Evolutionary conservation across 2,113 vertebrate species (phyloP), one percentile per base, ranked within the genome.

Genomic region (Cyphomyrus discorhynchus): DNA sequence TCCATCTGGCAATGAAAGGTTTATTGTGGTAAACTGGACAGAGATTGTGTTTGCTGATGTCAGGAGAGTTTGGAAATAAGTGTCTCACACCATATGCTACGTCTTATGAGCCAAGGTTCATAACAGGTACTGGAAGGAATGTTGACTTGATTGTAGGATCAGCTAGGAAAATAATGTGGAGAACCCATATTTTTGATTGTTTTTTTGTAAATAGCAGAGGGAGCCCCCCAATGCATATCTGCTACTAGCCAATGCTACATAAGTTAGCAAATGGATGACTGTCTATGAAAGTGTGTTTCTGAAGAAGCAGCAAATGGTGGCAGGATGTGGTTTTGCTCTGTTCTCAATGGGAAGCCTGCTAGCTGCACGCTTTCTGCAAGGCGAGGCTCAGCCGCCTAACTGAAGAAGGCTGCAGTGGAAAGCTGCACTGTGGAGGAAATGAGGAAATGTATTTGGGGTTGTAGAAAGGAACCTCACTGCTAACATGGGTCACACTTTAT

Each of bases 301-400:
- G 46, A 89, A 92, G 88, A 50, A 92, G 93, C 91, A 90, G 46
- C 87, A 88, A 42, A 85, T 87, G 89, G 91, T 93, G 86, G 92
- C 95, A 96, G 96, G 96, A 97, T 97, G 96, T 97, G 96, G 95
- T 95, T 95, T 93, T 2, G 92, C 94, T 92, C 92, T 92, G 85
- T 91, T 90, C 89, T 92, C 90, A 15, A 83, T 91, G 83, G n/a
- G 62, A 88, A 7, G 89, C 90, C 87, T 84, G 91, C 90, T 92
- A 94, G 90, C 86, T 90, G 93, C 92, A 87, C 82, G 92, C 91
- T 91, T 91, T 93, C 77, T 90, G 93, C 93, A 92, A 90, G 91
- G 89, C 87, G 77, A 0, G 89, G 90, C 92, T 92, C 89, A 85
- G 90, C 89, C 84, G 84, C 56, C 53, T 70, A 42, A 89, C 90